These are phyloP conservation scores for Platerodrilus igneus DNA, from an alignment of 2,888 invertebrate species.

Conservation along the genomic window DNA sequence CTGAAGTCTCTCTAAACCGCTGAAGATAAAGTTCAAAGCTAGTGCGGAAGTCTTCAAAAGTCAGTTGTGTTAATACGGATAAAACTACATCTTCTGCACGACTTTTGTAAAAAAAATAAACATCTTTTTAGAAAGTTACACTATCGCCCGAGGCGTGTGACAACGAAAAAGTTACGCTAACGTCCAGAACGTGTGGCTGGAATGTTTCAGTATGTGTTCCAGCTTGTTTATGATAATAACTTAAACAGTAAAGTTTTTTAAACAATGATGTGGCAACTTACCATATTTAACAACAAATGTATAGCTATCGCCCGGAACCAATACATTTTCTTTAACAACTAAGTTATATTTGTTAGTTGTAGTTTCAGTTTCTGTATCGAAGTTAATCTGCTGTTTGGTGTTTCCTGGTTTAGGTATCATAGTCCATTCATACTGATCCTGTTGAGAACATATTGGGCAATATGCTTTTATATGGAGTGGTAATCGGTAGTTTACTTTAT, in stretches of 20 bases:
- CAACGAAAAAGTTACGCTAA: too few relatives aligned
- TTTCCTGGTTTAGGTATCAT: conserved; percentile 4
- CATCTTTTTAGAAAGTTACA: too few relatives aligned
- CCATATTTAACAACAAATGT: conserved; percentile 8
- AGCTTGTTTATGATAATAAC: neutral
- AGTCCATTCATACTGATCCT: conserved; percentile 7
- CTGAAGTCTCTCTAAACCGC: too few relatives aligned
- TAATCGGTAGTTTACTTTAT: neutral
- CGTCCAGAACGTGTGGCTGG: too few relatives aligned
- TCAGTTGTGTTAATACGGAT: too few relatives aligned
- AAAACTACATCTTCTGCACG: too few relatives aligned
- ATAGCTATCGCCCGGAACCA: conserved; percentile 12
- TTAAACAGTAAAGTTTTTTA: neutral
- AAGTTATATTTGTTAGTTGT: conserved; percentile 5
- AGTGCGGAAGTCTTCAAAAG: too few relatives aligned
- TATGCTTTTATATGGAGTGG: conserved; percentile 4
- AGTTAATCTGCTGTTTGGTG: conserved; percentile 6
- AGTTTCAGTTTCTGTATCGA: conserved; percentile 7
- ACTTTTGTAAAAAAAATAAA: too few relatives aligned
- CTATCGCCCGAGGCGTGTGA: too few relatives aligned
- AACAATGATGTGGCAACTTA: too few relatives aligned
- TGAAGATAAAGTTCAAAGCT: too few relatives aligned
- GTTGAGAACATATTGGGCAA: conserved; percentile 7
- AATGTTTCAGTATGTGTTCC: too few relatives aligned
- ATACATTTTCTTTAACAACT: conserved; percentile 9